A percentile compares a stretch with the other conserved stretches of the same genome.
Evolutionary conservation across 2,113 vertebrate genomes (phyloP).

Genomic region (Cyprinus carpio): DNA sequence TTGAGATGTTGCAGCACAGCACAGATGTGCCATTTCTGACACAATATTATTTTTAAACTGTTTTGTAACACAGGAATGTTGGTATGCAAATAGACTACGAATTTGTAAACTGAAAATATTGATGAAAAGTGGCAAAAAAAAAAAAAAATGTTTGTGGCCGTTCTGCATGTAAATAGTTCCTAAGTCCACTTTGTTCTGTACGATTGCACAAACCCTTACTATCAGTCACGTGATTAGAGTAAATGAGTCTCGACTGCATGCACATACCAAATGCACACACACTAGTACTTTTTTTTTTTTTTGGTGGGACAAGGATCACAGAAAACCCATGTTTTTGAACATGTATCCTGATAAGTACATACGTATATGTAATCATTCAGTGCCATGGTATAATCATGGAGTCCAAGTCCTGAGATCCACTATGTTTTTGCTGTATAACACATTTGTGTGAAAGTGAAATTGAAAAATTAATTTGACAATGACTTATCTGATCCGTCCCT

Average conservation of each 20-base stretch:
- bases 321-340: neutral
- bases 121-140: constrained; percentile 8
- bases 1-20: neutral
- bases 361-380: neutral
- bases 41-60: neutral
- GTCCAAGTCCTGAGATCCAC: neutral
- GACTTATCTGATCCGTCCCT: neutral
- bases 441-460: neutral
- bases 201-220: constrained; percentile 26
- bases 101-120: constrained; percentile 32
- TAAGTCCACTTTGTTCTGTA: constrained; percentile 3
- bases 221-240: constrained; percentile 30
- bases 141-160: neutral
- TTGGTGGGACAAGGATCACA: neutral
- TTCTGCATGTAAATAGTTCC: neutral
- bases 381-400: neutral
- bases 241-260: neutral
- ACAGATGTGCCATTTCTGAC: neutral
- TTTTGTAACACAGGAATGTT: constrained; percentile 1
- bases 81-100: neutral
- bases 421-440: too few species aligned
- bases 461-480: neutral
- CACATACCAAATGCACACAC: neutral
- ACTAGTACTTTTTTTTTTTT: neutral
- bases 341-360: neutral